phyloP scores from a whole-genome alignment of 1,140 invertebrate species.

The Holotrichia oblita region DNA sequence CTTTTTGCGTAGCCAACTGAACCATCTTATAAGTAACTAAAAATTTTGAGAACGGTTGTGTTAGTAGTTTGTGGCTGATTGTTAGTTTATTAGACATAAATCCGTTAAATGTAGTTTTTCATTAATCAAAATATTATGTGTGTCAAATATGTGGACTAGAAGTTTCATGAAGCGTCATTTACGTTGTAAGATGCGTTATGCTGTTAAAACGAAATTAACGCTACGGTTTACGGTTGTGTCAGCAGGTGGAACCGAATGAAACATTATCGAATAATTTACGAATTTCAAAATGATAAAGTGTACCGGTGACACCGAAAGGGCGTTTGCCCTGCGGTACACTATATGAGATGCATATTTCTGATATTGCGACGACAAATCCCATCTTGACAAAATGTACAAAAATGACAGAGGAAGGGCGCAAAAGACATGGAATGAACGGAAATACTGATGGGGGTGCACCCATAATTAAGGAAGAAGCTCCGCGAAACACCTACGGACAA shows the following conservation, averaged over 20 bases:
- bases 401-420: conserved; percentile 72
- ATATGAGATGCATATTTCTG: conserved; percentile 59
- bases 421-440: conserved; percentile 71
- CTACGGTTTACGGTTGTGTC: conserved; percentile 52
- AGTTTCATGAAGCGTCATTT: conserved; percentile 30
- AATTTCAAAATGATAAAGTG: conserved; percentile 51
- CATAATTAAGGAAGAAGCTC: conserved; percentile 47
- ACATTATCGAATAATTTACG: conserved; percentile 44
- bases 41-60: conserved; percentile 41
- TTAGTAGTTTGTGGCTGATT: not conserved
- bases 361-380: conserved; percentile 51
- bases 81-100: conserved; percentile 28
- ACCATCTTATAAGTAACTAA: conserved; percentile 40
- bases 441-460: conserved; percentile 63
- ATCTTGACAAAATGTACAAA: conserved; percentile 70
- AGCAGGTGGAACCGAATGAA: conserved; percentile 58
- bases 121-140: conserved; percentile 27
- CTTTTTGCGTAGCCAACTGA: conserved; percentile 39
- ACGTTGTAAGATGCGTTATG: conserved; percentile 16
- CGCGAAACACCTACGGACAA: conserved; percentile 55
- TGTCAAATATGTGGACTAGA: conserved; percentile 31
- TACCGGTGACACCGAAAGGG: conserved; percentile 49
- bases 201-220: conserved; percentile 32
- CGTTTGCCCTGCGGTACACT: conserved; percentile 46
- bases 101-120: conserved; percentile 24